Evolutionary conservation across 2,797 vertebrate genomes (phyloP).

Genomic region (Sciurus vulgaris): DNA sequence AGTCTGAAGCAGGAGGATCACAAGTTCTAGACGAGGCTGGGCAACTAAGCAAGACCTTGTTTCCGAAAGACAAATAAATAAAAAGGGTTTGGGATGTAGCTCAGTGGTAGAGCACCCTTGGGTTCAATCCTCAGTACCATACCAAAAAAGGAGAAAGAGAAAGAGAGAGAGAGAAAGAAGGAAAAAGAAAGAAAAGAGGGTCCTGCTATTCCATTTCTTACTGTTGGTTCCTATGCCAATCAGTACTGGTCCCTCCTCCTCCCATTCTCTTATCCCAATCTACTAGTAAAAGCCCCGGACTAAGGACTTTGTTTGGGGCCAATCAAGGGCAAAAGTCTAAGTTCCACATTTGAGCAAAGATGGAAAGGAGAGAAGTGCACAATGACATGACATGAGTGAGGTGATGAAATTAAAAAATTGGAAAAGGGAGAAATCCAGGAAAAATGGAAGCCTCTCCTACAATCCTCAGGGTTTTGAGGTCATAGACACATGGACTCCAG

Average conservation of each 20-base stretch:
- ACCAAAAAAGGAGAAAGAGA: no score
- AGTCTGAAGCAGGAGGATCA: no score
- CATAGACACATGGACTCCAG: accelerated
- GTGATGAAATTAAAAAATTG: not conserved
- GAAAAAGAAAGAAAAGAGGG: not conserved
- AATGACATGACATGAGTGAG: not conserved
- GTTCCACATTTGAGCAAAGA: not conserved
- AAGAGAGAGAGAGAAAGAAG: not conserved
- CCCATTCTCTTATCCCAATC: no score
- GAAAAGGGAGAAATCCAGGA: not conserved
- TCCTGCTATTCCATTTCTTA: no score
- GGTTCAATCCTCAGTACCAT: no score
- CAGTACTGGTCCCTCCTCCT: accelerated
- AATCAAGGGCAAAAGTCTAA: not conserved
- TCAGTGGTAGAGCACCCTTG: no score
- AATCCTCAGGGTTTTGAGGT: not conserved
- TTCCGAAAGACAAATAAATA: no score
- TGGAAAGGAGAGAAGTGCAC: not conserved
- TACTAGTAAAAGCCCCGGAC: not conserved
- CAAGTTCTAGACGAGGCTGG: no score
- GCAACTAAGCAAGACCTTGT: no score
- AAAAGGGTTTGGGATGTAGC: no score
- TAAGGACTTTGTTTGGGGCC: not conserved
- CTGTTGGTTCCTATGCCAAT: not conserved
- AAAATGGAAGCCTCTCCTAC: not conserved